Percentiles rank a stretch among this genome's conserved stretches.
These are phyloP conservation scores for Acrocera orbiculus DNA, from an alignment of 2,888 invertebrate genomes.

Conservation along the genomic window DNA sequence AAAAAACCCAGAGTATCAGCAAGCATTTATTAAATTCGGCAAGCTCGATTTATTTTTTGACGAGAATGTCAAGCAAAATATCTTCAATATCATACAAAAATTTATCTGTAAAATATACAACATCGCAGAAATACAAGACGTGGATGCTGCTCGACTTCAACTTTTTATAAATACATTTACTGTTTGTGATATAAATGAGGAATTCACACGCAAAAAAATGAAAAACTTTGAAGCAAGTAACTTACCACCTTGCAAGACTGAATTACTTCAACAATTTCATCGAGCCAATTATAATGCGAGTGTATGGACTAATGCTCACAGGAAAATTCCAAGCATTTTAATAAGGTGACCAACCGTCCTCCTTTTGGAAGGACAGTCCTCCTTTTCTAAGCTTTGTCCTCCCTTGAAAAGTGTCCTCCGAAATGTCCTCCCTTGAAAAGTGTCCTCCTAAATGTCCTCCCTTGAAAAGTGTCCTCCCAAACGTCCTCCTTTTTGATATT, in stretches of 20 bases:
- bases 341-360: too few species aligned
- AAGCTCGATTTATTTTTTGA: background rate
- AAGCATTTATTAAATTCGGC: background rate
- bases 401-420: too few species aligned
- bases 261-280: constrained; percentile 5
- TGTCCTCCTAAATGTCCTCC: too few species aligned
- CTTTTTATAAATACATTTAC: constrained; percentile 13
- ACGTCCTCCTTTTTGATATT: too few species aligned
- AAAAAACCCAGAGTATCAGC: background rate
- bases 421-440: too few species aligned
- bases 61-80: background rate
- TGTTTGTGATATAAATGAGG: constrained; percentile 12
- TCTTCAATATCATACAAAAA: background rate
- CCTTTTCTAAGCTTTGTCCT: too few species aligned
- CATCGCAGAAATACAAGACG: constrained; percentile 10
- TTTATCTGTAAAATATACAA: constrained; percentile 2
- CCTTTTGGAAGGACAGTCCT: too few species aligned
- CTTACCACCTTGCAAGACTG: constrained; percentile 13
- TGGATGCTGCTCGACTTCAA: constrained; percentile 15
- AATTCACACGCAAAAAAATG: constrained; percentile 3
- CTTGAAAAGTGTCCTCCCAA: too few species aligned
- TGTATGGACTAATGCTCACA: background rate
- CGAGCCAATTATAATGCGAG: background rate
- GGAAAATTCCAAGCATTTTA: background rate
- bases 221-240: constrained; percentile 13